Evolutionary conservation across 2,113 vertebrate species (phyloP).

Genomic region (Rhagologus leucostigma): DNA sequence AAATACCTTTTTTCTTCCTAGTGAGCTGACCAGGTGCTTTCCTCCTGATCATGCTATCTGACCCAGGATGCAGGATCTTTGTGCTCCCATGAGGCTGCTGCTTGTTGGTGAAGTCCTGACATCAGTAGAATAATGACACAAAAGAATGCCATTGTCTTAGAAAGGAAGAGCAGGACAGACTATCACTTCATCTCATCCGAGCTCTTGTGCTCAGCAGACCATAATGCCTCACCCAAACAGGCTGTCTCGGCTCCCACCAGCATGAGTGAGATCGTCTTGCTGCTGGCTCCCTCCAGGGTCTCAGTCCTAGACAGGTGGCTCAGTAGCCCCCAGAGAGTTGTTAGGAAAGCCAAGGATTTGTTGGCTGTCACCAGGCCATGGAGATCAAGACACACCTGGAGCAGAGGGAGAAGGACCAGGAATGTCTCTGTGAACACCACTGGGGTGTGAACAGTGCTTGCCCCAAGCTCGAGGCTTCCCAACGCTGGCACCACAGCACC

Average conservation of each 20-base stretch:
- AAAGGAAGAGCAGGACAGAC: not conserved
- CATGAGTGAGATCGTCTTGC: rapidly evolving
- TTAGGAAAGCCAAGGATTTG: not conserved
- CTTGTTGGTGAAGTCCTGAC: not conserved
- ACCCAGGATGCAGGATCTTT: not conserved
- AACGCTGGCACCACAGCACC: rapidly evolving
- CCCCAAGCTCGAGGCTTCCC: not conserved
- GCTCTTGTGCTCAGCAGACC: not conserved
- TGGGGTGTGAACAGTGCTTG: rapidly evolving
- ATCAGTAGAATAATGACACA: not conserved
- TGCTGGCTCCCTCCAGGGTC: not conserved
- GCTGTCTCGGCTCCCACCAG: not conserved
- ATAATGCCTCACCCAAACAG: not conserved
- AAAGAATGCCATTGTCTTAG: not conserved
- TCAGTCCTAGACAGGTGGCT: not conserved
- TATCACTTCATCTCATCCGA: not conserved
- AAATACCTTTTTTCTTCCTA: not conserved
- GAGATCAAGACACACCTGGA: not conserved
- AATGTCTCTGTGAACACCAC: not conserved
- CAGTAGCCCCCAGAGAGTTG: rapidly evolving
- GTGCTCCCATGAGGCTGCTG: not conserved
- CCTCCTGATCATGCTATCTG: not conserved
- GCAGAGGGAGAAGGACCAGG: not conserved
- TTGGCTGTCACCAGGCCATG: rapidly evolving
- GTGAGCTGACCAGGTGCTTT: not conserved